These are phyloP conservation scores for Torymus auratus DNA, from an alignment of 2,888 invertebrate genomes.

Conservation along the genomic window DNA sequence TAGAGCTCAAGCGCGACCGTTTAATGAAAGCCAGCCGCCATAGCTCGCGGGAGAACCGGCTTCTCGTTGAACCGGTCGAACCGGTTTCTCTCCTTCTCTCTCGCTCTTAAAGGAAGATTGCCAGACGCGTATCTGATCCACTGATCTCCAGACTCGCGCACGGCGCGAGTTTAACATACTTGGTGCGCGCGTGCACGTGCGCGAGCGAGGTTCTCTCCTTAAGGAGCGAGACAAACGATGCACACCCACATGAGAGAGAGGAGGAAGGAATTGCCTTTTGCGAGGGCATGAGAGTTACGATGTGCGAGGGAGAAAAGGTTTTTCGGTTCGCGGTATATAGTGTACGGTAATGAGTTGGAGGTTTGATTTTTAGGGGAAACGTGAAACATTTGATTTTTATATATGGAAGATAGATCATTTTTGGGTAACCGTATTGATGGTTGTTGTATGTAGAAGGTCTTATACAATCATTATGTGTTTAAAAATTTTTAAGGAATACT, in stretches of 20 bases:
- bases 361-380: too few species aligned
- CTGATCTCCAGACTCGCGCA: conserved; percentile 56
- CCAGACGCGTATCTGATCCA: conserved; percentile 53
- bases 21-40: conserved; percentile 74
- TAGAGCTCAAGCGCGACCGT: conserved; percentile 64
- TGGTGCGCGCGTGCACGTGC: conserved; percentile 18
- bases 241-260: conserved; percentile 41
- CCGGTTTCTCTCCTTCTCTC: conserved; percentile 34
- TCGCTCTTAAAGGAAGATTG: conserved; percentile 52
- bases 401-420: too few species aligned
- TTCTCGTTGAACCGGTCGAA: too few species aligned
- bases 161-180: conserved; percentile 54
- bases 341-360: too few species aligned
- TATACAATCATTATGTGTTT: too few species aligned
- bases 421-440: too few species aligned
- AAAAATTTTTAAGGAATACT: too few species aligned
- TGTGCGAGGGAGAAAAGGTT: conserved; percentile 21
- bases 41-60: too few species aligned
- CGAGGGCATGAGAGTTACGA: conserved; percentile 37
- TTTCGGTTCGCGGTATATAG: too few species aligned
- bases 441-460: too few species aligned
- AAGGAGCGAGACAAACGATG: conserved; percentile 53
- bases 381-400: too few species aligned
- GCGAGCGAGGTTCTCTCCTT: conserved; percentile 34
- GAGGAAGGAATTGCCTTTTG: conserved; percentile 43